These are phyloP conservation scores for Peromyscus aztecus DNA, from an alignment of 2,797 vertebrate genomes.

Conservation along the genomic window DNA sequence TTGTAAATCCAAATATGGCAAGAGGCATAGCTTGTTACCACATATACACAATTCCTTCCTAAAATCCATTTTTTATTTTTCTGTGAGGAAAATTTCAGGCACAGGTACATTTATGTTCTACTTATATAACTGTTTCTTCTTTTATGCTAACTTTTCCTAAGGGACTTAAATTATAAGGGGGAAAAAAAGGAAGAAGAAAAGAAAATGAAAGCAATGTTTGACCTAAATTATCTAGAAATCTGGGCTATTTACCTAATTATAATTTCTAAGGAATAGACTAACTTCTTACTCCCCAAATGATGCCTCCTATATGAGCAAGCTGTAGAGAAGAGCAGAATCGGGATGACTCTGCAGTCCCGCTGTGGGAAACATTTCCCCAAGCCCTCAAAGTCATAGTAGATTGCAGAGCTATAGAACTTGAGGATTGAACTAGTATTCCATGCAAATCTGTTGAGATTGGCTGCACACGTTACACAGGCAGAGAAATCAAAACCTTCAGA, in stretches of 20 bases:
- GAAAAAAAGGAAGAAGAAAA: constrained; percentile 13
- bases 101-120: constrained; percentile 38
- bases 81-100: constrained; percentile 41
- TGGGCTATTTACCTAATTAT: constrained; percentile 59
- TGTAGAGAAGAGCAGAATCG: background rate
- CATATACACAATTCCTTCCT: constrained; percentile 62
- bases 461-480: background rate
- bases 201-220: constrained; percentile 59
- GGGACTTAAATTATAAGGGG: constrained; percentile 47
- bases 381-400: constrained; percentile 16
- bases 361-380: background rate
- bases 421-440: constrained; percentile 7
- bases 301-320: background rate
- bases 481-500: background rate
- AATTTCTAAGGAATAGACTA: background rate
- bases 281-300: background rate
- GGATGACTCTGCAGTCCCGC: background rate
- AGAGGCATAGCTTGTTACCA: constrained; percentile 7
- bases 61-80: constrained; percentile 41
- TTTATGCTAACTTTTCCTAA: constrained; percentile 46
- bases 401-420: constrained; percentile 34
- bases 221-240: constrained; percentile 57
- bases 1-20: constrained; percentile 35
- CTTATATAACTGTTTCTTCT: constrained; percentile 50
- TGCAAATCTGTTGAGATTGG: constrained; percentile 29